Evolutionary conservation across 2,113 vertebrate genomes (phyloP).

Genomic region (Carollia perspicillata): DNA sequence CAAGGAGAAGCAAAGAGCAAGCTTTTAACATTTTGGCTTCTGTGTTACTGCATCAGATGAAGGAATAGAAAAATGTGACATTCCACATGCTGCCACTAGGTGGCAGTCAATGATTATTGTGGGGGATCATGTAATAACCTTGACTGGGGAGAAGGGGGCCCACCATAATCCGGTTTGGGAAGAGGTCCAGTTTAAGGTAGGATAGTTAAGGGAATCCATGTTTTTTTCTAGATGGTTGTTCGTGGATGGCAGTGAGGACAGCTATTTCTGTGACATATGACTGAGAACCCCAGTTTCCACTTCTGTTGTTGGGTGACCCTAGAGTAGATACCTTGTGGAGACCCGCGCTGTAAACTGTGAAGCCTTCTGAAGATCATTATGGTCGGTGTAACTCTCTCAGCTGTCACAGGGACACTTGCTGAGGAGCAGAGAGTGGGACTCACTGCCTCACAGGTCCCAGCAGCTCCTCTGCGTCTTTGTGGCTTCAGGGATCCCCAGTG

Average conservation of each 20-base stretch:
- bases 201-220: too few relatives aligned
- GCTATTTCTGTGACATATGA: background rate
- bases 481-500: background rate
- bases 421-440: background rate
- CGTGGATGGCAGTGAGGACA: too few relatives aligned
- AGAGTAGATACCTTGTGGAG: background rate
- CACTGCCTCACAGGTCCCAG: background rate
- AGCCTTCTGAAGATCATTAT: background rate
- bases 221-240: background rate
- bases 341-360: fast-evolving
- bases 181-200: background rate
- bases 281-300: background rate
- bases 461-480: background rate
- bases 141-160: background rate
- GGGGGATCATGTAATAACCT: background rate
- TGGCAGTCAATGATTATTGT: slow-evolving; percentile 10
- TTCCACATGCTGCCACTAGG: background rate
- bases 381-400: background rate
- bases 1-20: background rate
- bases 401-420: background rate
- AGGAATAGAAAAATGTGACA: background rate
- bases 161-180: background rate
- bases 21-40: background rate
- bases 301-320: background rate
- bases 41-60: background rate